Evolutionary conservation across 2,797 vertebrate species (phyloP), one percentile per base, ranked within the genome.

Genomic region (Adelosebastes latens): DNA sequence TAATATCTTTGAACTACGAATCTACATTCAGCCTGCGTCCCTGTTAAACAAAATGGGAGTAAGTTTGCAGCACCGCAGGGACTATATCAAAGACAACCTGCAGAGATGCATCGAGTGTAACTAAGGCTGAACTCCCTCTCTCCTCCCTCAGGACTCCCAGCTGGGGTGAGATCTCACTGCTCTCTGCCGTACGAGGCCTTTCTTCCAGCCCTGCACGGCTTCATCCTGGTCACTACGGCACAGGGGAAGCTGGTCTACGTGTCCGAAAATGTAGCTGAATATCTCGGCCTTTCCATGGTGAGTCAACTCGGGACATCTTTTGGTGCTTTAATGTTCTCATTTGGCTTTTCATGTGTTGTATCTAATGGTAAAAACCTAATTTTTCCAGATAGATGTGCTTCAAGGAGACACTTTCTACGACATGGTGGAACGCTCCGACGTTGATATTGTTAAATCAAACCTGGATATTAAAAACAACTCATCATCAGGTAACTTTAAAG

Each of bases 271-370:
- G 96, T 97, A 24, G 34, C 73, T 0, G 92, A 97, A 42, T 94
- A 96, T 77, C 94, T 97, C 4, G 97, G 97, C 3, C 81, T 96
- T 70, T 96, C 97, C 0, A 90, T 97, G 97, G 97, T 97, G 92
- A 94, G 96, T 75, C 2, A 3, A 7, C 42, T 16, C 14, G 6
- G 8, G 2, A 29, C 18, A 14, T 20, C 16, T 61, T 49, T 34
- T n/a, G 20, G 29, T 34, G n/a, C 5, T n/a, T 6, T 59, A 32
- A n/a, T 32, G 42, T 56, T 27, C 34, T 25, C 4, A 1, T 20
- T 20, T 11, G 14, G 11, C 8, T 52, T 66, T 61, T 49, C 24
- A 18, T 81, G 6, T 6, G 9, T 31, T 66, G 22, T 27, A 16
- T 59, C 39, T 87, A 32, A 83, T 24, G 8, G 16, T 69, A 8